Conservation (phyloP, 2,113 vertebrate species). For the Tonatia bakeri region DNA sequence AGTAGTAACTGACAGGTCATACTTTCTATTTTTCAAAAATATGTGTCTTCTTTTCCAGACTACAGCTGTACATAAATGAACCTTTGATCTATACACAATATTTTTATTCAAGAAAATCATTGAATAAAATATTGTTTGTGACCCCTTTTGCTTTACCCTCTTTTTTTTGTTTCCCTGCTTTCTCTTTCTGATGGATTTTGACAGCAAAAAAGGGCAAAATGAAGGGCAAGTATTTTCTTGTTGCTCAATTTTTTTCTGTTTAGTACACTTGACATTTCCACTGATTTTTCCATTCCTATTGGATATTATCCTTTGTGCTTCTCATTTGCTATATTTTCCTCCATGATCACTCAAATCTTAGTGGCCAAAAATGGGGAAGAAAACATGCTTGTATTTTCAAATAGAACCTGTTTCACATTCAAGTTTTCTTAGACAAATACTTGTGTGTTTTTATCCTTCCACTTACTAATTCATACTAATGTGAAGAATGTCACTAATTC, state of each 20-base stretch:
- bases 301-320: conserved; percentile 81
- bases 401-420: conserved; percentile 43
- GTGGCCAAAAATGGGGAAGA: conserved; percentile 21
- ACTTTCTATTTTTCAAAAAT: conserved; percentile 74
- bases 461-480: conserved; percentile 23
- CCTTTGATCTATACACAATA: conserved; percentile 86
- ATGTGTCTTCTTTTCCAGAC: conserved; percentile 79
- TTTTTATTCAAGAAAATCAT: conserved; percentile 88
- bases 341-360: conserved; percentile 52
- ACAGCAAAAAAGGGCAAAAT: conserved; percentile 81
- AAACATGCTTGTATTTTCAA: conserved; percentile 47
- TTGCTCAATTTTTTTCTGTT: conserved; percentile 83
- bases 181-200: conserved; percentile 87
- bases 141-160: conserved; percentile 86
- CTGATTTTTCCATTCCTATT: conserved; percentile 77
- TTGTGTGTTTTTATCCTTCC: conserved; percentile 2
- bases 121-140: conserved; percentile 92
- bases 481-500: conserved; percentile 6
- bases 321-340: conserved; percentile 66
- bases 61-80: conserved; percentile 81
- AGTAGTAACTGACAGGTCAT: conserved; percentile 60
- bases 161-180: conserved; percentile 87
- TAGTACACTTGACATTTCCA: conserved; percentile 77
- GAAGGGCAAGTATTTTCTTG: conserved; percentile 92
- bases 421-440: not conserved